These are phyloP conservation scores for Acleris cristana DNA, from an alignment of 2,888 invertebrate genomes.

Conservation along the genomic window DNA sequence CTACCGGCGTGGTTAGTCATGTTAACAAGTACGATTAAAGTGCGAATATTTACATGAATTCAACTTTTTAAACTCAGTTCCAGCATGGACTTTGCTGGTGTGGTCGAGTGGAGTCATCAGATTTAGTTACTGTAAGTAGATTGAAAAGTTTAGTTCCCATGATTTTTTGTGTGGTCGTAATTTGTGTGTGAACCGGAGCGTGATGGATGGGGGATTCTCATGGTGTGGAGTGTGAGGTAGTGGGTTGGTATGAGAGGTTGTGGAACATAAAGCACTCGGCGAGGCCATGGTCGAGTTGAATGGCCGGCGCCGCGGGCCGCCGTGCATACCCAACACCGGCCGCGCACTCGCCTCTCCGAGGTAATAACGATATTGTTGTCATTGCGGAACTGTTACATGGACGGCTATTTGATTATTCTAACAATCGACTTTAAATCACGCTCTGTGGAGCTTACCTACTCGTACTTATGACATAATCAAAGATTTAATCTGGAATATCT, in stretches of 20 bases:
- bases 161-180: constrained; percentile 41
- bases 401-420: constrained; percentile 2
- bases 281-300: constrained; percentile 74
- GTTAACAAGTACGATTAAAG: constrained; percentile 74
- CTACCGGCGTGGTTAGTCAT: constrained; percentile 69
- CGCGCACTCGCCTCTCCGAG: constrained; percentile 69
- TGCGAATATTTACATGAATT: constrained; percentile 72
- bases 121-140: constrained; percentile 55
- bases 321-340: constrained; percentile 46
- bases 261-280: constrained; percentile 41
- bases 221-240: constrained; percentile 40
- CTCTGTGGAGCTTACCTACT: too few relatives aligned
- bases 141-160: constrained; percentile 37
- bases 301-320: constrained; percentile 61
- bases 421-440: neutral
- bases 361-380: constrained; percentile 71
- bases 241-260: constrained; percentile 27
- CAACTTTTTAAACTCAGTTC: constrained; percentile 63
- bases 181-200: constrained; percentile 49
- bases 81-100: constrained; percentile 60
- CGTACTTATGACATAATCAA: too few relatives aligned
- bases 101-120: constrained; percentile 48
- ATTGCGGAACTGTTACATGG: constrained; percentile 62
- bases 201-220: constrained; percentile 36
- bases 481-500: too few relatives aligned